These are phyloP conservation scores for Oryzias woworae DNA, from an alignment of 2,113 vertebrate species.

Conservation along the genomic window DNA sequence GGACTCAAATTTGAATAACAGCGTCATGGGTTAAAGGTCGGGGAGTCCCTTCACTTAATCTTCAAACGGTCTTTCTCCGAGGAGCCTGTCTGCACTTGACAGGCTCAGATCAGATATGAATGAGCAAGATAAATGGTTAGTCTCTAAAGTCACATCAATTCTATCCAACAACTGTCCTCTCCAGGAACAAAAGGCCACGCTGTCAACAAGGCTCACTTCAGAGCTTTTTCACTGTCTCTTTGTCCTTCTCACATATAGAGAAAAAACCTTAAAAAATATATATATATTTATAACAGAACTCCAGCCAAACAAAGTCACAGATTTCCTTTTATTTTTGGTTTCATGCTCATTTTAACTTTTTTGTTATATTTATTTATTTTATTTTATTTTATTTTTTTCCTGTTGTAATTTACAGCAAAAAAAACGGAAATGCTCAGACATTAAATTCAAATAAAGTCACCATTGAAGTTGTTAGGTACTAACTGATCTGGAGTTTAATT, in stretches of 20 bases:
- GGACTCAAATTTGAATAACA: neutral
- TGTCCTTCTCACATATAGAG: conserved; percentile 48
- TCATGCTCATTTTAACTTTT: no score
- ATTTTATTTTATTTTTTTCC: no score
- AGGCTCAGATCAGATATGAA: conserved; percentile 70
- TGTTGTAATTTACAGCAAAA: no score
- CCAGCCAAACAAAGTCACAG: neutral
- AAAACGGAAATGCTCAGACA: no score
- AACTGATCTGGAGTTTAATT: no score
- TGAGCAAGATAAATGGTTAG: conserved; percentile 69
- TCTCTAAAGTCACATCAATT: conserved; percentile 69
- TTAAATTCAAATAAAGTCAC: no score
- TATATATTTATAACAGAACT: neutral
- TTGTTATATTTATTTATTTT: no score
- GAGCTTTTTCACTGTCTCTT: conserved; percentile 40
- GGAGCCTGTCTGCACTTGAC: conserved; percentile 53
- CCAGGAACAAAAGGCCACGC: conserved; percentile 65
- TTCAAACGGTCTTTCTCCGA: conserved; percentile 48
- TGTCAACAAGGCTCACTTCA: conserved; percentile 65
- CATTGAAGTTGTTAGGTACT: no score
- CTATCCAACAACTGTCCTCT: conserved; percentile 64
- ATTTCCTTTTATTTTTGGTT: neutral
- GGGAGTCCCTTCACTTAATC: conserved; percentile 22
- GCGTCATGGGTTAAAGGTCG: neutral
- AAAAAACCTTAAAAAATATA: conserved; percentile 11